Conservation (phyloP, 2,888 invertebrate genomes). For the Ceriagrion tenellum region DNA sequence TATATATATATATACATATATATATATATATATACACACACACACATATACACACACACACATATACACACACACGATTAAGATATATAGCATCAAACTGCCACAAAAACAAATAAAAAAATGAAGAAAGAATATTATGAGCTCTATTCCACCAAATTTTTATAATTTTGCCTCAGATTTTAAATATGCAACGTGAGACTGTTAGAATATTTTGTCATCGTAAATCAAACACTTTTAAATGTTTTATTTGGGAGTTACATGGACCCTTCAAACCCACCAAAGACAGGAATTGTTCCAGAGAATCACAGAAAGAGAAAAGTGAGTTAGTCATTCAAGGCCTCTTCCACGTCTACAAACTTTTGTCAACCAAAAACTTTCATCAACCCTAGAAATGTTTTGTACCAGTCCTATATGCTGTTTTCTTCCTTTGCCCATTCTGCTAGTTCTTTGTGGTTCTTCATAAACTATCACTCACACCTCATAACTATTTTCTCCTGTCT, state of each 20-base stretch:
- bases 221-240: background rate
- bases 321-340: background rate
- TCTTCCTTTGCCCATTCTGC: too few species aligned
- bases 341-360: background rate
- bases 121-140: background rate
- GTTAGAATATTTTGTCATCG: background rate
- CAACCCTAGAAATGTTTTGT: too few species aligned
- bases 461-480: too few species aligned
- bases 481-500: too few species aligned
- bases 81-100: background rate
- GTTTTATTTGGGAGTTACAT: background rate
- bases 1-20: too few species aligned
- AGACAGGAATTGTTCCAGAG: background rate
- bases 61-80: too few species aligned
- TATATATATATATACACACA: too few species aligned
- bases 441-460: too few species aligned
- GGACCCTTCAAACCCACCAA: background rate
- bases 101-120: background rate
- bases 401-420: too few species aligned
- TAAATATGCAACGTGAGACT: background rate
- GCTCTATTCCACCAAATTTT: background rate
- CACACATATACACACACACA: too few species aligned
- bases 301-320: background rate
- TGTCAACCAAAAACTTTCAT: background rate
- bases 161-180: background rate